Evolutionary conservation across 2,113 vertebrate genomes (phyloP).

Genomic region (Notechis scutatus): DNA sequence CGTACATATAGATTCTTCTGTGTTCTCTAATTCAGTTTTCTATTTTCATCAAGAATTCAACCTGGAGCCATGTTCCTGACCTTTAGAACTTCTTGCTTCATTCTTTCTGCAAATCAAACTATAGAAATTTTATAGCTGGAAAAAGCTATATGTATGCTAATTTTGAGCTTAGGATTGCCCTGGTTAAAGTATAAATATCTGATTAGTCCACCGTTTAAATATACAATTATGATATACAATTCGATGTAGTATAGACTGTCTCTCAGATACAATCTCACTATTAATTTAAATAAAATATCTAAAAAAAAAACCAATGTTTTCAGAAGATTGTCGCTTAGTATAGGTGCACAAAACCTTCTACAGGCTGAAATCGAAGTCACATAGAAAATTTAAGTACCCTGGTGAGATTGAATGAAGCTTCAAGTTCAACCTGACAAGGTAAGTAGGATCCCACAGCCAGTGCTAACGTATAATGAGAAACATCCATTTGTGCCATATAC

Average conservation of each 20-base stretch:
- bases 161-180: neutral
- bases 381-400: neutral
- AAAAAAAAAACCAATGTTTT: neutral
- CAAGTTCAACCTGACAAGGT: neutral
- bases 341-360: neutral
- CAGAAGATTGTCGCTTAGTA: neutral
- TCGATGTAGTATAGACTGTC: neutral
- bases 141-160: neutral
- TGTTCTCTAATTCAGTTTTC: neutral
- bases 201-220: neutral
- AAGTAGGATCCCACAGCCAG: neutral
- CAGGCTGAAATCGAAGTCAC: neutral
- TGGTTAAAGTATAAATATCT: neutral
- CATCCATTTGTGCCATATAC: neutral
- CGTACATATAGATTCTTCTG: neutral
- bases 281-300: neutral
- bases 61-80: neutral
- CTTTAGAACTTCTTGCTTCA: neutral
- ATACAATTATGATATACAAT: neutral
- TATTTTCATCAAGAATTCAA: neutral
- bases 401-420: neutral
- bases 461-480: neutral
- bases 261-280: neutral
- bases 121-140: neutral
- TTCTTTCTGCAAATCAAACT: neutral